These are phyloP conservation scores for Cairina moschata DNA, from an alignment of 2,113 vertebrate genomes.

Conservation along the genomic window DNA sequence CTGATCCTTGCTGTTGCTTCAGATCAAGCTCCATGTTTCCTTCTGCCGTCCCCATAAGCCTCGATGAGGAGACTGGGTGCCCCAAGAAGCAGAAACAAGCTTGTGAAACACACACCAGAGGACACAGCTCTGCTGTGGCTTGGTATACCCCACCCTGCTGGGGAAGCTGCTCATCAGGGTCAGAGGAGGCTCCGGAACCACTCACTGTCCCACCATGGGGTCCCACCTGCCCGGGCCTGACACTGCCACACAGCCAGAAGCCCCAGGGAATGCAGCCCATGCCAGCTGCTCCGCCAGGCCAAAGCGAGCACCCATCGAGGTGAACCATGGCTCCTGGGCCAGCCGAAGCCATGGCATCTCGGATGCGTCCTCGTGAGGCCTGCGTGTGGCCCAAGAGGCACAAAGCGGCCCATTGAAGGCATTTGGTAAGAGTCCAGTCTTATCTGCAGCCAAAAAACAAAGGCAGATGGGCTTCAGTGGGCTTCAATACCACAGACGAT, in stretches of 20 bases:
- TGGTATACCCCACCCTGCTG: not conserved
- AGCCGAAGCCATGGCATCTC: conserved; percentile 20
- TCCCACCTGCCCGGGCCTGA: not conserved
- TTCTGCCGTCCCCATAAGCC: not conserved
- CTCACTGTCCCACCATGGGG: not conserved
- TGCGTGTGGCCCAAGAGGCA: not conserved
- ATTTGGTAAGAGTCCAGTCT: not conserved
- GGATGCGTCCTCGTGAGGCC: not conserved
- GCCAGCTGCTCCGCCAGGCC: not conserved
- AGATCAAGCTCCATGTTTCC: not conserved
- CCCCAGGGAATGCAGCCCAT: not conserved
- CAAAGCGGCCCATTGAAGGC: not conserved
- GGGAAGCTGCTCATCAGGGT: not conserved
- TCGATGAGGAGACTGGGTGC: not conserved
- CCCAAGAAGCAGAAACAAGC: not conserved
- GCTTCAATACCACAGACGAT: not conserved
- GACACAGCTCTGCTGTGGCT: not conserved
- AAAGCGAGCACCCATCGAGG: not conserved
- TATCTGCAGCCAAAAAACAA: not conserved
- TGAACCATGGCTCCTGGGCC: conserved; percentile 3
- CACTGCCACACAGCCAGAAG: not conserved
- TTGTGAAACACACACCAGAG: not conserved
- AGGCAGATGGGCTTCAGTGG: not conserved
- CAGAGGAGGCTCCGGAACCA: not conserved
- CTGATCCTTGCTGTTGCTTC: not conserved